Base-by-base conservation (phyloP, 2,888 invertebrate genomes). In the Hyles lineata region DNA sequence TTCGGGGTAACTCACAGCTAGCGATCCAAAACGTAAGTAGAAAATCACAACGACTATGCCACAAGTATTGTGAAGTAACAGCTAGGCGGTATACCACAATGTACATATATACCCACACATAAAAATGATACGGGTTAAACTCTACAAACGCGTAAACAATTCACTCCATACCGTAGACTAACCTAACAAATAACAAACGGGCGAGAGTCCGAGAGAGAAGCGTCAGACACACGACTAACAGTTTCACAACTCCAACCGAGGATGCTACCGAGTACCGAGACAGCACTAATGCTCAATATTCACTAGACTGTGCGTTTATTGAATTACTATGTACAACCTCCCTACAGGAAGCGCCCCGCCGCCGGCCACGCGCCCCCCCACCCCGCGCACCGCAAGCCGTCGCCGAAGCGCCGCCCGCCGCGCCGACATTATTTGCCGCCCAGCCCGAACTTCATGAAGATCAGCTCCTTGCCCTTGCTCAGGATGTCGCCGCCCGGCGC, bases 381-480 rank as follows among this genome's bases (percentile, higher is more conserved):
- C 9, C 32, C 32, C 62, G 62, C 15, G 19, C 80, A 76, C 67
- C 52, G 70, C 19, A 76, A 81, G 76, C 80, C 83, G 85, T 82
- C 83, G 81, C 60, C 25, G 60, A 1, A 60, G 60, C 25, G 60
- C 55, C 67, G 87, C 89, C 92, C 91, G 84, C 79, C 75, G 78
- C 85, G 84, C 91, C 90, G 86, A 80, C 90, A 93, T 96, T 96
- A 96, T 96, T 96, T 96, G 87, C 97, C 97, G 86, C 97, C 97
- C 83, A 98, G 96, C 80, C 98, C 98, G 92, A 98, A 98, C 95
- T 98, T 98, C 97, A 98, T 98, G 93, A 98, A 98, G 90, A 98
- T 98, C 81, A 98, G 96, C 95, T 98, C 98, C 95, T 98, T 98
- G 86, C 98, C 98, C 93, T 98, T 98, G 87, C 98, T 98, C 83